These are phyloP conservation scores for Cotesia chilonis DNA, from an alignment of 1,140 invertebrate genomes.

Conservation along the genomic window DNA sequence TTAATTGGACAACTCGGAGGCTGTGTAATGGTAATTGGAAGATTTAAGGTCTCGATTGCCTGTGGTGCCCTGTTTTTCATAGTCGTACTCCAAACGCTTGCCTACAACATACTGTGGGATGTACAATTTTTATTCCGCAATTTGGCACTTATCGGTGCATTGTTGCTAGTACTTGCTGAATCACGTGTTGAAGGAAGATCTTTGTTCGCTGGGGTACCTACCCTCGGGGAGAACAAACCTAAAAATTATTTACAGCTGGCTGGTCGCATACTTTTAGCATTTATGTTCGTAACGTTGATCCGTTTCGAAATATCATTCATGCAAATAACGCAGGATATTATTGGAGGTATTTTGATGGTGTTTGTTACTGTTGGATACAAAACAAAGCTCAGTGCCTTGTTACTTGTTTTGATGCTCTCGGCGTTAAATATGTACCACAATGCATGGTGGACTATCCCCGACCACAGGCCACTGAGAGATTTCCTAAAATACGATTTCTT, in stretches of 20 bases:
- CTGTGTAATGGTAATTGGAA: slow-evolving; percentile 92
- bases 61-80: slow-evolving; percentile 96
- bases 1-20: slow-evolving; percentile 94
- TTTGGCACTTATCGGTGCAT: slow-evolving; percentile 93
- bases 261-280: slow-evolving; percentile 93
- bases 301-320: slow-evolving; percentile 91
- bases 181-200: slow-evolving; percentile 90
- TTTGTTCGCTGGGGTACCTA: slow-evolving; percentile 97
- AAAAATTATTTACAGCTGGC: slow-evolving; percentile 97
- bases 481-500: slow-evolving; percentile 99
- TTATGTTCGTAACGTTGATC: slow-evolving; percentile 98
- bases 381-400: slow-evolving; percentile 96
- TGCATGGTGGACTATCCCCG: slow-evolving; percentile 96
- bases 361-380: slow-evolving; percentile 97
- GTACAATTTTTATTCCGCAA: slow-evolving; percentile 96
- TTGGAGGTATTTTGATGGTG: slow-evolving; percentile 94
- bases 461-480: slow-evolving; percentile 94
- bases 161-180: slow-evolving; percentile 94
- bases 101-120: slow-evolving; percentile 98
- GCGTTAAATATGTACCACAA: slow-evolving; percentile 97
- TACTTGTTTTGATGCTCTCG: slow-evolving; percentile 90
- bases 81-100: slow-evolving; percentile 94
- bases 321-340: slow-evolving; percentile 82
- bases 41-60: slow-evolving; percentile 93
- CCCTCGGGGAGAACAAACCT: slow-evolving; percentile 95